phyloP scores from a whole-genome alignment of 2,113 vertebrate genomes.

The Sus scrofa region DNA sequence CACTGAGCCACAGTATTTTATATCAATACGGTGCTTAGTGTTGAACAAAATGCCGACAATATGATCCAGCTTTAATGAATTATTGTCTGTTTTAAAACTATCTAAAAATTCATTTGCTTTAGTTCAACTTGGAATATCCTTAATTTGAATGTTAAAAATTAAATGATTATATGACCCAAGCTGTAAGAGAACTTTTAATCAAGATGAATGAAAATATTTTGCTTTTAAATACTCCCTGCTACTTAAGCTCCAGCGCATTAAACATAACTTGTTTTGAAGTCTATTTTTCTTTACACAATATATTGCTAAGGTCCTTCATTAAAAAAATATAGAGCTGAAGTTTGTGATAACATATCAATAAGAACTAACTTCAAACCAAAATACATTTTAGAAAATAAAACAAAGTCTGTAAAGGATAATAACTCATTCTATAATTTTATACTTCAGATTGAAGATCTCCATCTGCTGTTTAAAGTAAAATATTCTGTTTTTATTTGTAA shows the following conservation, averaged over 20 bases:
- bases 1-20: not conserved
- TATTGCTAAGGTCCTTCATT: conserved; percentile 25
- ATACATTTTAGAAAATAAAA: conserved; percentile 16
- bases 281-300: conserved; percentile 46
- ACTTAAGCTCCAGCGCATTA: conserved; percentile 17
- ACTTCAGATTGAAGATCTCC: not conserved
- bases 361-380: conserved; percentile 41
- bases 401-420: not conserved
- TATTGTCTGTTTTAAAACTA: not conserved
- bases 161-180: not conserved
- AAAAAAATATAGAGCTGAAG: conserved; percentile 16
- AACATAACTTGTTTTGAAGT: conserved; percentile 41
- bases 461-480: conserved; percentile 36
- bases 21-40: not conserved
- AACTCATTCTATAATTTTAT: not conserved
- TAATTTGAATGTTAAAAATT: conserved; percentile 52
- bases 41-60: not conserved
- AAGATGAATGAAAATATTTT: conserved; percentile 23
- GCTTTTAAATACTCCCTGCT: conserved; percentile 41
- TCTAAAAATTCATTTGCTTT: conserved; percentile 21
- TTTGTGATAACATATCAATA: not conserved
- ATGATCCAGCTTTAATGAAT: not conserved
- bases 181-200: not conserved
- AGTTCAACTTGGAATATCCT: not conserved
- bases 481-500: conserved; percentile 40